Evolutionary conservation across 2,113 vertebrate genomes (phyloP).

Genomic region (Pipa parva): DNA sequence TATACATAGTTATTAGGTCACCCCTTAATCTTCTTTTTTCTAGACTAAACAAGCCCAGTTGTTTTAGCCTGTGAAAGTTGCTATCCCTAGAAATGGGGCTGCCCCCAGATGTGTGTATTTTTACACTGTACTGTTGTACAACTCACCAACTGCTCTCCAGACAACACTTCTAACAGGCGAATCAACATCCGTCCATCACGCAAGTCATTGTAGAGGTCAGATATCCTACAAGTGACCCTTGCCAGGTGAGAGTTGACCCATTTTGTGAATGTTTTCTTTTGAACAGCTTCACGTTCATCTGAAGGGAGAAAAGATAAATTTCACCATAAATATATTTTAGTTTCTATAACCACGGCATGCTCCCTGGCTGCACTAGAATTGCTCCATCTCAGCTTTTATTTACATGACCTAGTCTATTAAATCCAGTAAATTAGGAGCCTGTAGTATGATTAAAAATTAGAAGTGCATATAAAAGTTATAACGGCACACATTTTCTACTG

Average conservation of each 20-base stretch:
- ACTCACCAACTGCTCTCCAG: conserved; percentile 87
- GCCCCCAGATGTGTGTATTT: background rate
- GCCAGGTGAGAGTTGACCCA: conserved; percentile 94
- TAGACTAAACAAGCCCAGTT: no score
- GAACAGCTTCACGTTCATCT: conserved; percentile 91
- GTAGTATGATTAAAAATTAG: no score
- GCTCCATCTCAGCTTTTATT: no score
- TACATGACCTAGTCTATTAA: no score
- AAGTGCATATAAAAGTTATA: no score
- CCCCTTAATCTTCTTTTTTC: no score
- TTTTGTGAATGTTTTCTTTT: conserved; percentile 95
- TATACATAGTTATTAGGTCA: no score
- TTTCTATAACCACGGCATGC: background rate
- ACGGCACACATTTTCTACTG: no score
- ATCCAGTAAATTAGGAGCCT: no score
- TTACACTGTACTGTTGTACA: background rate
- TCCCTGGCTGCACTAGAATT: no score
- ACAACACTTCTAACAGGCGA: conserved; percentile 85
- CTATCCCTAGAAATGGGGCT: no score
- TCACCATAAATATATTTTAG: background rate
- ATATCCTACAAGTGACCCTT: conserved; percentile 81
- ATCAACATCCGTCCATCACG: conserved; percentile 88
- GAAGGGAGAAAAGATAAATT: conserved; percentile 29
- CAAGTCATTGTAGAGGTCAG: conserved; percentile 86
- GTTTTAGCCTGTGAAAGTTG: no score